Conservation (phyloP, 2,113 vertebrate species). For the Stictonetta naevosa region DNA sequence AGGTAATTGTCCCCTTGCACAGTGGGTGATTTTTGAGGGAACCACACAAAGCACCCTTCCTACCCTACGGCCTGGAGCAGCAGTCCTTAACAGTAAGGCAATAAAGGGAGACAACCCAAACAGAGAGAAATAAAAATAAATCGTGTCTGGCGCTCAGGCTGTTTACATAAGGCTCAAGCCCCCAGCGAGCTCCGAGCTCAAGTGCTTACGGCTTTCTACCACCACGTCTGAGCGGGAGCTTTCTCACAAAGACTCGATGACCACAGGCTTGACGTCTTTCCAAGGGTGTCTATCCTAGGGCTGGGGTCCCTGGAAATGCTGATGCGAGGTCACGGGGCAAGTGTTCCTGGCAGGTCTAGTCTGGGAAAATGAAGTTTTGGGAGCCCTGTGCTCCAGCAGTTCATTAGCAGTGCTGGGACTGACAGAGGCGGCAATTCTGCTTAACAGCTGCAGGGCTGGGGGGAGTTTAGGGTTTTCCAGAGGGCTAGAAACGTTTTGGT, state of each 20-base stretch:
- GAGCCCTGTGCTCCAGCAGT: conserved; percentile 53
- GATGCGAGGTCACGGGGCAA: not conserved
- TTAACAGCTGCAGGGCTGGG: conserved; percentile 58
- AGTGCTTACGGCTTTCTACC: not conserved
- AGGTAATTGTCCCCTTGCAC: not conserved
- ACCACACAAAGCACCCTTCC: not conserved
- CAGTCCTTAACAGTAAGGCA: not conserved
- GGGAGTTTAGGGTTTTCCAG: conserved; percentile 54
- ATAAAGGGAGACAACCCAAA: conserved; percentile 43
- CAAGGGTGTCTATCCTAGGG: conserved; percentile 34
- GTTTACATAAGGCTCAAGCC: conserved; percentile 44
- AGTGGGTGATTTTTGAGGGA: not conserved
- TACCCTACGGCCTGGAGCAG: not conserved
- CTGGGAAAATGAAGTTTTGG: conserved; percentile 61
- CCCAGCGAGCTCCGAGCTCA: conserved; percentile 1
- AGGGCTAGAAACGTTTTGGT: conserved; percentile 24
- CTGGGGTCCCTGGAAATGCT: conserved; percentile 46
- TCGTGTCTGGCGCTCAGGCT: not conserved
- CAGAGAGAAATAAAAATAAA: conserved; percentile 57
- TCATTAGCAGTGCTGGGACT: conserved; percentile 30
- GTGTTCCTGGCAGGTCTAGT: conserved; percentile 62
- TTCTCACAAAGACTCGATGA: conserved; percentile 55
- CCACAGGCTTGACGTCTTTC: conserved; percentile 57
- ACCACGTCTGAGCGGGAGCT: conserved; percentile 19
- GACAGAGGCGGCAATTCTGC: conserved; percentile 39